Conservation (phyloP, 2,888 invertebrate genomes). For the Chymomyza fuscimana region DNA sequence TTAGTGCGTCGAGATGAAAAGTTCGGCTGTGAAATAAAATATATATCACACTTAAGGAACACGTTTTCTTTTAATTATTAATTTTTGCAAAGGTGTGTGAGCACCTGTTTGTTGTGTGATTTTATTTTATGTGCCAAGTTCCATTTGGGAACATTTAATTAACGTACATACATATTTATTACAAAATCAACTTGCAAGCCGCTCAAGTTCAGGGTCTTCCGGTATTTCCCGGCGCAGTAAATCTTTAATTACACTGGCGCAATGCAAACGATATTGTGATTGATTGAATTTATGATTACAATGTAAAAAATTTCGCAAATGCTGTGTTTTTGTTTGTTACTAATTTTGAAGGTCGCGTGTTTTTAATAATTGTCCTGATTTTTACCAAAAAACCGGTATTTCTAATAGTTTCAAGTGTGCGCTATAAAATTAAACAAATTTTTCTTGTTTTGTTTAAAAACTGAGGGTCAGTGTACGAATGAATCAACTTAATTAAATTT, state of each 20-base stretch:
- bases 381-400: neutral
- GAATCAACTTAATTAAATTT: neutral
- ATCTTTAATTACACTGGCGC: neutral
- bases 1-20: neutral
- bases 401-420: neutral
- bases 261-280: neutral
- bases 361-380: neutral
- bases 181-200: slow-evolving; percentile 19
- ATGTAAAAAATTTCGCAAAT: neutral
- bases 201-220: slow-evolving; percentile 31
- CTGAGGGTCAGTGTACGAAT: too few relatives aligned
- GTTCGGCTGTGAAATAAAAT: neutral
- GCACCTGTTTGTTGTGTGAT: neutral
- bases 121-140: neutral
- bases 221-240: slow-evolving; percentile 14
- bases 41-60: neutral
- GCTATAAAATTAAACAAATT: neutral
- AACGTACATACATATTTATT: neutral
- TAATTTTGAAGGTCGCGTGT: neutral
- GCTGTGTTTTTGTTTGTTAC: neutral
- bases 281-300: neutral
- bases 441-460: neutral
- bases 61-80: neutral
- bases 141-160: neutral
- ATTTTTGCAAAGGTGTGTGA: neutral